Evolutionary conservation across 2,797 vertebrate species (phyloP).

Genomic region (Denticeps clupeoides): DNA sequence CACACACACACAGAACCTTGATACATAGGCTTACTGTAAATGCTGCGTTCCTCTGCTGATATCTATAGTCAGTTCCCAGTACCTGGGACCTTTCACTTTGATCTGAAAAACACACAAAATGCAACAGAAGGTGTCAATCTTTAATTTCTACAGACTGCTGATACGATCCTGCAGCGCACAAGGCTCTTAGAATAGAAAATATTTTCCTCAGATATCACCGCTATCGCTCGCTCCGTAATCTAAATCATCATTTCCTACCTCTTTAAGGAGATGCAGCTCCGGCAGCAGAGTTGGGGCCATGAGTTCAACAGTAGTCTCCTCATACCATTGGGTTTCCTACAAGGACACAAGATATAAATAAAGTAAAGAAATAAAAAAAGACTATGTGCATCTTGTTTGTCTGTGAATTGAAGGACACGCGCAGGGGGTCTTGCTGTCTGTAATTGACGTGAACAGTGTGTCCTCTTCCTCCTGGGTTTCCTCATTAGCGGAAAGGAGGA

Average conservation of each 20-base stretch:
- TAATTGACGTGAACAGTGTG: conserved; percentile 12
- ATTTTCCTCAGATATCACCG: not conserved
- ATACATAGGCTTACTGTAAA: conserved; percentile 84
- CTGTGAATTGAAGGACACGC: not conserved
- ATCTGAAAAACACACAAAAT: conserved; percentile 59
- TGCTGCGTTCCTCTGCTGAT: conserved; percentile 81
- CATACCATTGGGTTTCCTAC: conserved; percentile 90
- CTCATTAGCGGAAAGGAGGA: conserved; percentile 28
- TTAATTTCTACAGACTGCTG: too few relatives aligned
- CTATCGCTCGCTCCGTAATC: not conserved
- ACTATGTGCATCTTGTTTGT: not conserved
- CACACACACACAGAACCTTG: not conserved
- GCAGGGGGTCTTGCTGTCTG: not conserved
- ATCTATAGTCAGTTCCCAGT: conserved; percentile 92
- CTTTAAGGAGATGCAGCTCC: conserved; percentile 87
- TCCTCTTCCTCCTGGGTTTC: conserved; percentile 20
- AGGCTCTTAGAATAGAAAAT: too few relatives aligned
- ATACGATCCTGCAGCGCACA: too few relatives aligned
- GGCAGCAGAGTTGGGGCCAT: conserved; percentile 94
- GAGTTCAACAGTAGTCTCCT: conserved; percentile 84
- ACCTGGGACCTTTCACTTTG: conserved; percentile 90
- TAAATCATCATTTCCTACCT: conserved; percentile 51
- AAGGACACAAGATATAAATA: too few relatives aligned
- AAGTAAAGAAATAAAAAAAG: conserved; percentile 15
- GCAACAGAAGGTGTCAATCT: not conserved